Base-by-base conservation (phyloP, 1,140 invertebrate species). In the Cyclargus thomasi region DNA sequence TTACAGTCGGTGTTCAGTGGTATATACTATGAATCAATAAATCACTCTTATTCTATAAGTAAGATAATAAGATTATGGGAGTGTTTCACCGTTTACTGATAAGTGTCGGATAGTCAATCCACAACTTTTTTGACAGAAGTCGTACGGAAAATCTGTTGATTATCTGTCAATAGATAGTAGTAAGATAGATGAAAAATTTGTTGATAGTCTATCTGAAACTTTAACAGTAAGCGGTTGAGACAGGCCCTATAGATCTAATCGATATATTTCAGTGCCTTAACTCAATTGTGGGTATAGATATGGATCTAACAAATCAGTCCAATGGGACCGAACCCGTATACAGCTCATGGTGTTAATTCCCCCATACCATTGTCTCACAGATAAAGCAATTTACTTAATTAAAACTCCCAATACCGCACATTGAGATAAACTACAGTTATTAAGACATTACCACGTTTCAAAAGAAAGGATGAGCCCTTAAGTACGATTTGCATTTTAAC, bases 331-430 rank as follows among this genome's bases (percentile, higher is more conserved):
- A 74, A 78, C 85, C 86, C 86, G 84, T 86, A 88, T 88, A 21
- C 62, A 67, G 80, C 82, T 83, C 79, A 53, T 55, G 74, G 81
- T 81, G 76, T 72, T 64, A 86, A 83, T 71, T 82, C 86, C 79
- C 82, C 79, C 79, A 83, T 83, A 66, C 76, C 73, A 84, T 87
- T 87, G 85, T 87, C 81, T 85, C 77, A 74, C 65, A 79, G 85
- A 87, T 87, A 87, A 85, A 87, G 83, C 79, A 87, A 87, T 87
- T 85, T 87, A 85, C 75, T 80, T 87, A 87, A 87, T 87, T 87
- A 87, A 83, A 80, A 81, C 79, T 76, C 76, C 78, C 81, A 81
- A 74, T 78, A 77, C 74, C 67, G 64, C 73, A 77, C 72, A 80
- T 78, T 82, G 77, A 80, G 81, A 85, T 81, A 82, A 83, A 86